Evolutionary conservation across 2,797 vertebrate species (phyloP).

Genomic region (Caiman crocodilus): DNA sequence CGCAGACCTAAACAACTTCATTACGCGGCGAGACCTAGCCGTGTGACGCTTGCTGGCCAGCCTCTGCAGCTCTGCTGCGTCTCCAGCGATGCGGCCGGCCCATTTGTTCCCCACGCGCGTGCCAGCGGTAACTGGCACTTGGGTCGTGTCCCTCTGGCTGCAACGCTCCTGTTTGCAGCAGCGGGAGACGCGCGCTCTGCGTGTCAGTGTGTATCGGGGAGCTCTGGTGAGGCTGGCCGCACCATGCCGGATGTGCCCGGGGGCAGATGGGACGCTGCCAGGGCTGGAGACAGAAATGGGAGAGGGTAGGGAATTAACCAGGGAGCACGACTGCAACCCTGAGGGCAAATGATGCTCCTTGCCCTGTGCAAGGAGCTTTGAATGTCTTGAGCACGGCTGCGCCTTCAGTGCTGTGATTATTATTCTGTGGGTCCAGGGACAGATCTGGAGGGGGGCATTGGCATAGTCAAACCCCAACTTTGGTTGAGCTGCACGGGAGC

Average conservation of each 20-base stretch:
- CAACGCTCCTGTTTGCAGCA: not conserved
- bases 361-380: not conserved
- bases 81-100: not conserved
- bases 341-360: not conserved
- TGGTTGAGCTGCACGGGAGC: too few species aligned
- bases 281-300: too few species aligned
- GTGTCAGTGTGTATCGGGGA: not conserved
- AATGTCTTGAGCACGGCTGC: not conserved
- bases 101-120: not conserved
- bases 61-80: not conserved
- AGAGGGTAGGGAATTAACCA: not conserved
- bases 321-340: not conserved
- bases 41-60: not conserved
- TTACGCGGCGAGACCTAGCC: not conserved
- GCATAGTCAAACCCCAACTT: too few species aligned
- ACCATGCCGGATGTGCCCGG: not conserved
- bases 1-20: conserved; percentile 45
- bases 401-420: not conserved
- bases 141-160: not conserved
- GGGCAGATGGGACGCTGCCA: not conserved
- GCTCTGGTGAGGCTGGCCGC: not conserved
- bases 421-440: too few species aligned
- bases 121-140: conserved; percentile 19
- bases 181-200: not conserved
- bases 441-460: too few species aligned